Evolutionary conservation across 2,888 invertebrate species (phyloP).

Genomic region (Troglohyphantes excavatus): DNA sequence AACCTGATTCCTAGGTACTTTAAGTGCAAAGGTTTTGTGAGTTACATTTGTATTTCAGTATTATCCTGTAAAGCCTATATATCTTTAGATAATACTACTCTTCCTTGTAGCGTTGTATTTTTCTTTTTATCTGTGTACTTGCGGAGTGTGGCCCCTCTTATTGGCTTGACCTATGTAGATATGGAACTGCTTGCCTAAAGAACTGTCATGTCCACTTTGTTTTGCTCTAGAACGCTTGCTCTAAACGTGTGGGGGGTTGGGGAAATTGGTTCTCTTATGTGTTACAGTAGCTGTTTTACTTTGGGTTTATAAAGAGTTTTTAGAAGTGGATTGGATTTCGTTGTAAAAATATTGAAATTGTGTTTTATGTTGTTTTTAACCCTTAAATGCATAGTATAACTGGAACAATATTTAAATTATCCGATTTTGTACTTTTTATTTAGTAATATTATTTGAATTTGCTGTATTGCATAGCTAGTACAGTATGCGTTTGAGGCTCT

Average conservation of each 20-base stretch:
- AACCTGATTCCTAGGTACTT: constrained; percentile 63
- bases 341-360: too few relatives aligned
- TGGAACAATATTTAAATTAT: too few relatives aligned
- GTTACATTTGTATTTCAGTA: constrained; percentile 76
- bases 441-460: too few relatives aligned
- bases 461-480: too few relatives aligned
- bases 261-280: background rate
- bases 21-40: constrained; percentile 63
- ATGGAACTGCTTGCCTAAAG: constrained; percentile 56
- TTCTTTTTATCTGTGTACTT: constrained; percentile 69
- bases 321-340: too few relatives aligned
- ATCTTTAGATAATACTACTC: constrained; percentile 46
- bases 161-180: constrained; percentile 69
- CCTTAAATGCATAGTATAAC: too few relatives aligned
- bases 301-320: too few relatives aligned
- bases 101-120: constrained; percentile 63
- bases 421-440: too few relatives aligned
- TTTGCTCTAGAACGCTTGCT: constrained; percentile 12
- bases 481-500: too few relatives aligned
- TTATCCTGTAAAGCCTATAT: constrained; percentile 73
- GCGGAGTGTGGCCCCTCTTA: constrained; percentile 59
- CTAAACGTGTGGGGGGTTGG: background rate
- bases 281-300: constrained; percentile 1
- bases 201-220: constrained; percentile 29
- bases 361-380: too few relatives aligned